A percentile compares a stretch with the other conserved stretches of the same genome.
Evolutionary conservation across 2,888 invertebrate species (phyloP).

Genomic region (Thysanoteuthis rhombus): DNA sequence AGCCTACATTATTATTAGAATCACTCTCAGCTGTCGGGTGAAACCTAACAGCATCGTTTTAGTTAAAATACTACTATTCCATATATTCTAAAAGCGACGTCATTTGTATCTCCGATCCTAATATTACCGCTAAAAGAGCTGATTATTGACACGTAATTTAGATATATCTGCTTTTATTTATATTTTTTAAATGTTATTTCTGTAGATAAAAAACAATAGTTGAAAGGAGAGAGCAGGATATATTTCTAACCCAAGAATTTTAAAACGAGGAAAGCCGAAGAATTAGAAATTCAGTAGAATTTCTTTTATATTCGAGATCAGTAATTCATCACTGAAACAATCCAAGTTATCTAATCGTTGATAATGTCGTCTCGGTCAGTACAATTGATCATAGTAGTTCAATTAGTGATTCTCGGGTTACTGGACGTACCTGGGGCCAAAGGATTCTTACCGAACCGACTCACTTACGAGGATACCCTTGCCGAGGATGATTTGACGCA

Average conservation of each 20-base stretch:
- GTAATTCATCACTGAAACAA: not conserved
- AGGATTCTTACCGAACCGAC: slow-evolving; percentile 21
- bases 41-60: not conserved
- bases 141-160: too few species aligned
- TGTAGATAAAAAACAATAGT: too few species aligned
- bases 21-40: not conserved
- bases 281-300: too few species aligned
- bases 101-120: too few species aligned
- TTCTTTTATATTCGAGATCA: not conserved
- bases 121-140: too few species aligned
- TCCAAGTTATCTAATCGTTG: not conserved
- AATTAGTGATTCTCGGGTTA: not conserved
- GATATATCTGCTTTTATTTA: too few species aligned
- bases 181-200: too few species aligned
- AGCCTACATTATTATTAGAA: not conserved
- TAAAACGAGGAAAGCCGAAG: too few species aligned
- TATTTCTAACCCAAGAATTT: too few species aligned
- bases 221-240: too few species aligned
- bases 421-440: not conserved
- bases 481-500: not conserved
- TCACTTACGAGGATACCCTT: not conserved
- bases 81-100: not conserved
- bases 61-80: too few species aligned
- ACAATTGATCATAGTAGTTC: not conserved
- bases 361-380: not conserved